phyloP scores from a whole-genome alignment of 2,113 vertebrate genomes.

The Sander lucioperca region DNA sequence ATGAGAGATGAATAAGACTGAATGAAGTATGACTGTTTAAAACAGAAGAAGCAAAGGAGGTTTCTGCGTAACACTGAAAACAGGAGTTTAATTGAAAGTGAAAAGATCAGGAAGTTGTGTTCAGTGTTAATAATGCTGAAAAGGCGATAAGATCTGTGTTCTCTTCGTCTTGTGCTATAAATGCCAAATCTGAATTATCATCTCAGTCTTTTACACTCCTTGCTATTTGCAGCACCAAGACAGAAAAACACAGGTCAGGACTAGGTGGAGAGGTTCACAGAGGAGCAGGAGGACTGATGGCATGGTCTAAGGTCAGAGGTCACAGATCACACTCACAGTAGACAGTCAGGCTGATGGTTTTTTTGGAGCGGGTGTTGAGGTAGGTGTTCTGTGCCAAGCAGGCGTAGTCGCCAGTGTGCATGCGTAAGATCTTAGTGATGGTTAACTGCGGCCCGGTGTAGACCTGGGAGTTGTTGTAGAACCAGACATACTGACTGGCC shows the following conservation, averaged over 20 bases:
- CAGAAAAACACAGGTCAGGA: conserved; percentile 29
- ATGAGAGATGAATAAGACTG: neutral
- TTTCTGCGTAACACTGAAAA: conserved; percentile 1
- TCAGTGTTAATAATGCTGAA: neutral
- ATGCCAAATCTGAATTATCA: neutral
- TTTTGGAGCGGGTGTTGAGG: conserved; percentile 87
- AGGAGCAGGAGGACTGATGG: neutral
- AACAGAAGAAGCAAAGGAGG: conserved; percentile 22
- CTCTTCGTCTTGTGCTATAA: conserved; percentile 27
- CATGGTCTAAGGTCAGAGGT: conserved; percentile 7
- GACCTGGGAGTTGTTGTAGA: conserved; percentile 90
- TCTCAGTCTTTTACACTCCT: neutral
- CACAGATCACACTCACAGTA: conserved; percentile 88
- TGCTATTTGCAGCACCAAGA: conserved; percentile 40
- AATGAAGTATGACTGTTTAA: conserved; percentile 3
- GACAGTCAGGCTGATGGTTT: conserved; percentile 88
- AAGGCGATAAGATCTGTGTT: neutral
- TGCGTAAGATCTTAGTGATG: conserved; percentile 84
- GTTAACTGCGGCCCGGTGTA: conserved; percentile 84
- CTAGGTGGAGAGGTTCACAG: neutral
- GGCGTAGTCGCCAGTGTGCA: conserved; percentile 90
- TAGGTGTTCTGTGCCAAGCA: conserved; percentile 90
- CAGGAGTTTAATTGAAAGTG: neutral
- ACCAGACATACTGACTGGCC: conserved; percentile 90
- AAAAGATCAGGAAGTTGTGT: neutral